A percentile compares a stretch with the other conserved stretches of the same genome.
These are phyloP conservation scores for Fukomys damarensis DNA, from an alignment of 2,113 vertebrate species.

Conservation along the genomic window DNA sequence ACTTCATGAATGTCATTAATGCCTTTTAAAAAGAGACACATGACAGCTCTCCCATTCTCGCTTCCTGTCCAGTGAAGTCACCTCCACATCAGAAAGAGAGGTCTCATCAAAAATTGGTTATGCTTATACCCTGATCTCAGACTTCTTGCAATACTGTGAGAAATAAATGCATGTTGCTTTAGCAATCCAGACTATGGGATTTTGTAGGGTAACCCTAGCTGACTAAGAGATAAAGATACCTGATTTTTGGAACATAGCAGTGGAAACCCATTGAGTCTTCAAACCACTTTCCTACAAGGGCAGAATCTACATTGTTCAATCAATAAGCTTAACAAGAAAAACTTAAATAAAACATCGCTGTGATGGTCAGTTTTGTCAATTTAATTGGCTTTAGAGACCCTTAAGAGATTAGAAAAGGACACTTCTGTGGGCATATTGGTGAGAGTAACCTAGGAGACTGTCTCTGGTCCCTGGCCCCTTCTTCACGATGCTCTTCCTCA, in stretches of 20 bases:
- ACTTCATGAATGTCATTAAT: neutral
- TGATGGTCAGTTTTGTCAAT: neutral
- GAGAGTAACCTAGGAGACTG: neutral
- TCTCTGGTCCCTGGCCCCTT: neutral
- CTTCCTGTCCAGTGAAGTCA: neutral
- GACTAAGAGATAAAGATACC: neutral
- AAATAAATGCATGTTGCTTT: neutral
- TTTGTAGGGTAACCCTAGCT: neutral
- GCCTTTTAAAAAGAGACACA: neutral
- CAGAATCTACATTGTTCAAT: neutral
- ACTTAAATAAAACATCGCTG: neutral
- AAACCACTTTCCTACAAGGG: neutral
- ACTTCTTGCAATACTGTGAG: neutral
- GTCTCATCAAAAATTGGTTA: neutral
- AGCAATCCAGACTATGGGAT: neutral
- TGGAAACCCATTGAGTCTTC: neutral
- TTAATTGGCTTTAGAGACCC: neutral
- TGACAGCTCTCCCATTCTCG: neutral
- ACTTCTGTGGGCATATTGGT: neutral
- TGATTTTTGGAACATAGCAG: neutral
- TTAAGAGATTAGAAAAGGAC: neutral
- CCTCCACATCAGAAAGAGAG: neutral
- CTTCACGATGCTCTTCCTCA: neutral
- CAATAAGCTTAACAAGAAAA: neutral
- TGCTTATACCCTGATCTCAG: neutral